phyloP scores from a whole-genome alignment of 2,888 invertebrate genomes.

The Drosophila parthenogenetica region DNA sequence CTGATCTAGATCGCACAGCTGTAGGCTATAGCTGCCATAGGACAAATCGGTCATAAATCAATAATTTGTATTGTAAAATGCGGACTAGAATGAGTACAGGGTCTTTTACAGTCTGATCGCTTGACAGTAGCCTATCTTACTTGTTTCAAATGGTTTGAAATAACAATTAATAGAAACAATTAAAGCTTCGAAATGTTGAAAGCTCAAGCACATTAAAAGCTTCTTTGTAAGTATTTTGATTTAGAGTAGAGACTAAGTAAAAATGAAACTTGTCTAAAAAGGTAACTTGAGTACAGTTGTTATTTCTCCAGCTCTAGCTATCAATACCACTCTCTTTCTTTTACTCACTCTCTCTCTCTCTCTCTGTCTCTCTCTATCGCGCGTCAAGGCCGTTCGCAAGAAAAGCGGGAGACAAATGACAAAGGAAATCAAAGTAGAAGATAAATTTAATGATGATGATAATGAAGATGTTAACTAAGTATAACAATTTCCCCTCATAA shows the following conservation, averaged over 20 bases:
- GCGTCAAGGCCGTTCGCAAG: conserved; percentile 50
- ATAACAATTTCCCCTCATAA: conserved; percentile 76
- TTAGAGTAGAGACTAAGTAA: too few species aligned
- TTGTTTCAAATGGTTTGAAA: too few species aligned
- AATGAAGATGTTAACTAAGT: conserved; percentile 38
- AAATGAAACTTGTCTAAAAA: too few species aligned
- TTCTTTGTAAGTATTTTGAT: neutral
- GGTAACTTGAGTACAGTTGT: too few species aligned
- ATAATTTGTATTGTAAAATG: too few species aligned
- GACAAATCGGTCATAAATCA: too few species aligned
- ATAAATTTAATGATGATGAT: conserved; percentile 27
- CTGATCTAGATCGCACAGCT: too few species aligned
- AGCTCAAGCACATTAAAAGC: neutral
- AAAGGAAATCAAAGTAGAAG: conserved; percentile 33
- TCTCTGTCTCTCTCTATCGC: neutral
- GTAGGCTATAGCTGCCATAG: too few species aligned
- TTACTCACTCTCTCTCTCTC: neutral
- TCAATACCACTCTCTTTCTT: neutral
- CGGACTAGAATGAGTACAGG: too few species aligned
- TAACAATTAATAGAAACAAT: neutral
- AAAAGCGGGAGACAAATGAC: conserved; percentile 34
- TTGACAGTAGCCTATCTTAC: too few species aligned
- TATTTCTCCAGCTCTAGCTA: too few species aligned
- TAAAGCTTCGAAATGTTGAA: neutral
- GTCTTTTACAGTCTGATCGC: too few species aligned